phyloP scores from a whole-genome alignment of 2,888 invertebrate genomes.

The Macaria notata region DNA sequence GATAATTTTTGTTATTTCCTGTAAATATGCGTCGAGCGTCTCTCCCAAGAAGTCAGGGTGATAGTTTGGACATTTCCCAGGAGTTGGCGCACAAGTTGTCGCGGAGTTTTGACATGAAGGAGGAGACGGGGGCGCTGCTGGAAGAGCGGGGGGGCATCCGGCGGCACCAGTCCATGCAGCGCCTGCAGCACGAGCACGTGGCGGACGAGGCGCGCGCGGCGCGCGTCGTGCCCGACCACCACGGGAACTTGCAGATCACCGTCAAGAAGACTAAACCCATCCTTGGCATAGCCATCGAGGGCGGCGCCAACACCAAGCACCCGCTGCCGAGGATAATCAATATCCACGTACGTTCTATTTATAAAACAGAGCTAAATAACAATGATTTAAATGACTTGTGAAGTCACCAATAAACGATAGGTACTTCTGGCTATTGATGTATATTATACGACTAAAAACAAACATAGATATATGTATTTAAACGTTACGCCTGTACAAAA shows the following conservation, averaged over 20 bases:
- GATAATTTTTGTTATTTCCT: slow-evolving; percentile 32
- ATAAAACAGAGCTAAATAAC: no score
- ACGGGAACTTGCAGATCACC: slow-evolving; percentile 93
- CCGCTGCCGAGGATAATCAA: slow-evolving; percentile 97
- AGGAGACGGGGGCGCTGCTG: slow-evolving; percentile 88
- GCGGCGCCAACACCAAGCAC: slow-evolving; percentile 97
- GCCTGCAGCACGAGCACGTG: slow-evolving; percentile 83
- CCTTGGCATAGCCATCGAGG: slow-evolving; percentile 98
- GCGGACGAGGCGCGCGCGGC: slow-evolving; percentile 79
- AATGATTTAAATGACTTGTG: no score
- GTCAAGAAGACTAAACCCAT: slow-evolving; percentile 97
- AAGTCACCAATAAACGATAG: no score
- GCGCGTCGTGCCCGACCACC: slow-evolving; percentile 91
- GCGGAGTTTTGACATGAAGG: slow-evolving; percentile 94
- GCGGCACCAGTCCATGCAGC: slow-evolving; percentile 90
- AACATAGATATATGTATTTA: no score
- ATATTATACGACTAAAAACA: no score
- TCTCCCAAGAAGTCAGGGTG: no score
- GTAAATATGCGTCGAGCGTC: slow-evolving; percentile 27
- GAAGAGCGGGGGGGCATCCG: slow-evolving; percentile 85
- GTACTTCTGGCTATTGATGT: no score
- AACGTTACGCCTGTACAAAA: slow-evolving; percentile 10
- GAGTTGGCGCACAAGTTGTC: slow-evolving; percentile 94
- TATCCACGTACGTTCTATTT: slow-evolving; percentile 89
- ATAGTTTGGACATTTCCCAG: slow-evolving; percentile 68